These are phyloP conservation scores for Polia nebulosa DNA, from an alignment of 2,888 invertebrate species.

Conservation along the genomic window DNA sequence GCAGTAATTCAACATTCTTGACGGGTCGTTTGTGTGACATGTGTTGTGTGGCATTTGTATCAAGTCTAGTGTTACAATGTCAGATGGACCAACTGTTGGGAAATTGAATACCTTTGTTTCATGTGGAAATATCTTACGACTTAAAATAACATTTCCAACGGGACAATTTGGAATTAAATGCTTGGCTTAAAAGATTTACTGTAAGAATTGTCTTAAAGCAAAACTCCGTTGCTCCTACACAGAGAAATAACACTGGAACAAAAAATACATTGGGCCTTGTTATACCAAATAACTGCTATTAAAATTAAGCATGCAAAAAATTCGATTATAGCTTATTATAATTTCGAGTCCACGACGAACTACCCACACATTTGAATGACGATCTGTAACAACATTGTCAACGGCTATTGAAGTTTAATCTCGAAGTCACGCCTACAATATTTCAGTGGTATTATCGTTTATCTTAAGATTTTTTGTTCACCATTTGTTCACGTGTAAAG, in stretches of 20 bases:
- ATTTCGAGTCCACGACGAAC: constrained; percentile 53
- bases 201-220: neutral
- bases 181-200: constrained; percentile 5
- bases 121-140: constrained; percentile 33
- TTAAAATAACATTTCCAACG: constrained; percentile 24
- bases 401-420: constrained; percentile 72
- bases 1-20: constrained; percentile 59
- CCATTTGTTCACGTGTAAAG: constrained; percentile 37
- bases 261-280: constrained; percentile 23
- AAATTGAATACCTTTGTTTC: constrained; percentile 48
- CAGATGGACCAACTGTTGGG: constrained; percentile 57
- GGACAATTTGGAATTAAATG: constrained; percentile 6
- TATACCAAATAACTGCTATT: constrained; percentile 22
- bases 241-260: constrained; percentile 5
- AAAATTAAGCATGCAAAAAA: constrained; percentile 48
- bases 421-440: constrained; percentile 74
- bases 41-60: constrained; percentile 60
- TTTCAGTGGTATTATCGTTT: constrained; percentile 70
- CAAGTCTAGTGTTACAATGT: constrained; percentile 65
- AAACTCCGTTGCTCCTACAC: neutral
- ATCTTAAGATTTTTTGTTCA: constrained; percentile 61
- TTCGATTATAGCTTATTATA: constrained; percentile 47
- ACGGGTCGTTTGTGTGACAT: constrained; percentile 49
- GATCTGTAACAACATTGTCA: constrained; percentile 54
- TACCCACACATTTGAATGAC: constrained; percentile 55